phyloP scores from a whole-genome alignment of 1,140 invertebrate genomes.

The Drosophila carrolli region DNA sequence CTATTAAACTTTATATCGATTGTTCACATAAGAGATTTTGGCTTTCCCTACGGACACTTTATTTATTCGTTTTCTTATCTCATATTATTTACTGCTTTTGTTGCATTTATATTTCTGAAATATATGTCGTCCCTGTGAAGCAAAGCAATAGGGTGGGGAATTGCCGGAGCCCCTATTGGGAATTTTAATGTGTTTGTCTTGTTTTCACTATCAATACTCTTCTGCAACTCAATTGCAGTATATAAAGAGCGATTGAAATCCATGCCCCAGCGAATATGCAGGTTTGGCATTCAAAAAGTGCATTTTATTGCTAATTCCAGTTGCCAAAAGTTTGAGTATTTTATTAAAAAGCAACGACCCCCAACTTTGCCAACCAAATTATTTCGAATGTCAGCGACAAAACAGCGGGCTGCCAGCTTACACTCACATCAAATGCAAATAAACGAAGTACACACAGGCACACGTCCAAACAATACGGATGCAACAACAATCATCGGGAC shows the following conservation, averaged over 20 bases:
- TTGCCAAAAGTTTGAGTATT: slow-evolving; percentile 49
- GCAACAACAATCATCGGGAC: slow-evolving; percentile 23
- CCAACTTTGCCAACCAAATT: slow-evolving; percentile 56
- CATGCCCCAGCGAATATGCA: slow-evolving; percentile 17
- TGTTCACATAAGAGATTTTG: too few relatives aligned
- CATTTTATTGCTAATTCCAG: slow-evolving; percentile 50
- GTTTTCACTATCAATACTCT: not conserved
- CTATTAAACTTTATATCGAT: too few relatives aligned
- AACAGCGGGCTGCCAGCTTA: slow-evolving; percentile 45
- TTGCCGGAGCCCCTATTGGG: not conserved
- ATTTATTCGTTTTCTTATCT: not conserved
- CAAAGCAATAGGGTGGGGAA: too few relatives aligned
- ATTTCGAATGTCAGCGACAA: slow-evolving; percentile 59
- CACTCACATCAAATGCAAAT: slow-evolving; percentile 60
- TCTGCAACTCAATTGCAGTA: slow-evolving; percentile 1
- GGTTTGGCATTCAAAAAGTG: slow-evolving; percentile 36
- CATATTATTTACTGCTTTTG: not conserved
- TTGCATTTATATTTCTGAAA: not conserved
- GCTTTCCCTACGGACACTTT: not conserved
- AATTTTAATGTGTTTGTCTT: not conserved
- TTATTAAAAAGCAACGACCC: slow-evolving; percentile 54
- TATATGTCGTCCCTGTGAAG: not conserved
- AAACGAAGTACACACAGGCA: slow-evolving; percentile 31
- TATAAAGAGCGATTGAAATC: not conserved
- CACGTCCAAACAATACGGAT: slow-evolving; percentile 18